A percentile compares a stretch with the other conserved stretches of the same genome.
Conservation (phyloP, 2,888 invertebrate genomes). For the Prosapia bicincta region DNA sequence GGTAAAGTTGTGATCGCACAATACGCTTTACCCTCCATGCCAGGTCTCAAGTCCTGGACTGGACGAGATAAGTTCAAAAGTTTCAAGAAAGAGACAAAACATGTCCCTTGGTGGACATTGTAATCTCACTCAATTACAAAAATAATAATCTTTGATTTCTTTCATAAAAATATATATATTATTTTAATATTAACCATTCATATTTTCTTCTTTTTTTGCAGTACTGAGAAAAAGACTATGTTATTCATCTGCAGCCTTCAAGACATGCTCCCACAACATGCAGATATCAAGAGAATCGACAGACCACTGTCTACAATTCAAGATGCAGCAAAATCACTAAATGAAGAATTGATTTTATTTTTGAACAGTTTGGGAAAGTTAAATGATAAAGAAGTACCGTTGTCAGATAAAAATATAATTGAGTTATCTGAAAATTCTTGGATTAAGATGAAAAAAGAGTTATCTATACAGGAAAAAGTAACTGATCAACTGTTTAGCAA, state of each 20-base stretch:
- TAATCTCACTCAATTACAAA: too few relatives aligned
- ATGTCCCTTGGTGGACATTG: too few relatives aligned
- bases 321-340: neutral
- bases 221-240: slow-evolving; percentile 22
- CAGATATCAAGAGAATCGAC: neutral
- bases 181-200: neutral
- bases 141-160: too few relatives aligned
- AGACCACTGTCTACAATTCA: neutral
- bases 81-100: too few relatives aligned
- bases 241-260: slow-evolving; percentile 13
- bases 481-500: neutral
- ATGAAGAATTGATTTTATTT: neutral
- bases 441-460: neutral
- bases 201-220: slow-evolving; percentile 6
- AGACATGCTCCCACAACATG: slow-evolving; percentile 4
- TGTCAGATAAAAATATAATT: neutral
- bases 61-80: too few relatives aligned
- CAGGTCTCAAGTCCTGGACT: too few relatives aligned
- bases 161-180: neutral
- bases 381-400: neutral
- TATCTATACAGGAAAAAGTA: neutral
- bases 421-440: neutral
- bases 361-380: neutral
- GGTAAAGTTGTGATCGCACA: too few relatives aligned
- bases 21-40: too few relatives aligned